Base-by-base conservation (phyloP, 2,888 invertebrate genomes). In the Ophonus ardosiacus region DNA sequence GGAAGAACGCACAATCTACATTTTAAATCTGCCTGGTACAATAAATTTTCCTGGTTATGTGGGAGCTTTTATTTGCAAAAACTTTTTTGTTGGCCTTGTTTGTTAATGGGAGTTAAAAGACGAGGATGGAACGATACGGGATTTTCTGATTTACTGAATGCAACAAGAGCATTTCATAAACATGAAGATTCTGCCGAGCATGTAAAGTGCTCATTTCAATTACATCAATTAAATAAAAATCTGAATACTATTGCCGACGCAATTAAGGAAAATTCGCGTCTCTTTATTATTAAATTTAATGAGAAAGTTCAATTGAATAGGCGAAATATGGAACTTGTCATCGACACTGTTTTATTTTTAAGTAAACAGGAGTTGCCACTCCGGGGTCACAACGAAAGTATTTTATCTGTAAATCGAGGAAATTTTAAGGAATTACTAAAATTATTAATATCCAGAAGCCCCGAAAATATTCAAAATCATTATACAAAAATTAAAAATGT, bases 401-500 rank as follows among this genome's bases (percentile, higher is more conserved):
- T 6, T 7, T 57, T 13, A 0, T 86, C 83, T 10, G 2, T 31
- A 10, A 86, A 86, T 43, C 63, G 65, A 65, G 86, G 85, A 13
- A 86, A 87, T 86, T 87, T 87, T 78, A 86, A 86, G 63, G 84
- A 87, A 85, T 59, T 87, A 40, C 57, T 86, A 74, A 65, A 0
- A 51, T 74, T 81, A 31, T 68, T 86, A 18, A 51, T 87, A 78
- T 21, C 24, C 15, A 71, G 57, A 57, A 85, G 87, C 82, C 65
- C 82, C 63, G n/a, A 15, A 43, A 86, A 87, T 84, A 86, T 86
- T 10, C 59, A 85, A 86, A 85, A 81, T 59, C 86, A 87, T 6
- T 86, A 86, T 81, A 18, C 65, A 56, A 86, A 87, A 74, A 86
- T 87, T 43, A 86, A 87, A 85, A 61, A 43, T 84, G 82, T 87